Evolutionary conservation across 1,140 invertebrate genomes (phyloP).

Genomic region (Anastrepha ludens): DNA sequence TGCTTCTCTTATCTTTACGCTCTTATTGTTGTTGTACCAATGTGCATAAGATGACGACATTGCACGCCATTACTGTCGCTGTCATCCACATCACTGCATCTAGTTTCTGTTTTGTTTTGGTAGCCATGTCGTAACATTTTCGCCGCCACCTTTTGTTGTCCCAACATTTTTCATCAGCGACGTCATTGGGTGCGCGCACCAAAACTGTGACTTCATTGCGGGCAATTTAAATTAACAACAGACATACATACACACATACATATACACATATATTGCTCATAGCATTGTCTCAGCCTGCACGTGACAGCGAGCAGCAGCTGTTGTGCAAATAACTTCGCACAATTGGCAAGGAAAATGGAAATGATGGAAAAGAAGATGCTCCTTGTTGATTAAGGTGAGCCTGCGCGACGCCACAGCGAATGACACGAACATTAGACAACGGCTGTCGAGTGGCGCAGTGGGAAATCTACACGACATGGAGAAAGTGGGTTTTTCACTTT

Average conservation of each 20-base stretch:
- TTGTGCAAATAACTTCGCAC: constrained; percentile 22
- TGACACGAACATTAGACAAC: constrained; percentile 30
- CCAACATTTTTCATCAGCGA: not conserved
- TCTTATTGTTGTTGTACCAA: not conserved
- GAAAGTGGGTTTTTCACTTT: constrained; percentile 46
- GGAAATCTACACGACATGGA: constrained; percentile 24
- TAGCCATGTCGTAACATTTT: constrained; percentile 10
- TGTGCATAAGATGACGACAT: constrained; percentile 39
- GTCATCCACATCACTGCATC: constrained; percentile 20
- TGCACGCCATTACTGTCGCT: constrained; percentile 40
- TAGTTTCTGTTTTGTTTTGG: not conserved
- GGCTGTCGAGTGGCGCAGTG: not conserved
- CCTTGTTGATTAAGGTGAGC: constrained; percentile 38
- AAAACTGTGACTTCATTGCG: constrained; percentile 28
- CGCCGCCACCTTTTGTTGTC: constrained; percentile 8
- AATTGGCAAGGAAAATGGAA: not conserved
- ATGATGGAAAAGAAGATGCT: constrained; percentile 30
- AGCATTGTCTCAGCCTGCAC: not conserved
- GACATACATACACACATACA: not conserved
- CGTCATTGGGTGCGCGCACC: not conserved
- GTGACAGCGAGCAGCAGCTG: constrained; percentile 2
- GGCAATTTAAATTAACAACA: constrained; percentile 7
- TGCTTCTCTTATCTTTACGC: constrained; percentile 9
- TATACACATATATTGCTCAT: too few relatives aligned
- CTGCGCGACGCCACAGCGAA: constrained; percentile 7